These are phyloP conservation scores for Scortum barcoo DNA, from an alignment of 2,113 vertebrate species.

Conservation along the genomic window DNA sequence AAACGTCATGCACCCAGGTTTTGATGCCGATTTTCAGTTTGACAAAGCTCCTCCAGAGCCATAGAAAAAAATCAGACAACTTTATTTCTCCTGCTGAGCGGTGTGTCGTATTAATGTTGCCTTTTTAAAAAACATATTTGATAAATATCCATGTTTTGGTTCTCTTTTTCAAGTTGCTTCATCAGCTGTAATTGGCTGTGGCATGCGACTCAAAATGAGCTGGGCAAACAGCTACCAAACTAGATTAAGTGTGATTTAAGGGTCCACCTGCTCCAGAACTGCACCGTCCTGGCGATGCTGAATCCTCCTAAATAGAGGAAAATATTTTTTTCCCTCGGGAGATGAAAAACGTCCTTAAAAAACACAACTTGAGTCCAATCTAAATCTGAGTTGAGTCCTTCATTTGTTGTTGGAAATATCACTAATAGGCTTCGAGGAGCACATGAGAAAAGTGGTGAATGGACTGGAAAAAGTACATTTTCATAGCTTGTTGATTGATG, in stretches of 20 bases:
- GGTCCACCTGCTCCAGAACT: conserved; percentile 25
- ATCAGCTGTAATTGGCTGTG: not conserved
- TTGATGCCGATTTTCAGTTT: not conserved
- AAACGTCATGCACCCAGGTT: not conserved
- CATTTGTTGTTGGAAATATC: conserved; percentile 48
- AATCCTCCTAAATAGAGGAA: conserved; percentile 23
- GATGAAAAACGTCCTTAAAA: conserved; percentile 22
- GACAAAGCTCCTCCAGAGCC: not conserved
- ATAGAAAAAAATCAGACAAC: not conserved
- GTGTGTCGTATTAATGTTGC: not conserved
- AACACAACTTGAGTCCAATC: conserved; percentile 18
- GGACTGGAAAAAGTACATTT: conserved; percentile 1
- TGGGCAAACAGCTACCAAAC: conserved; percentile 12
- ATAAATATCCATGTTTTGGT: not conserved
- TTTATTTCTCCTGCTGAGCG: not conserved
- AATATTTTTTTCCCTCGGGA: conserved; percentile 9
- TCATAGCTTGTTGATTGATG: conserved; percentile 22
- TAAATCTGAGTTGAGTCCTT: conserved; percentile 25
- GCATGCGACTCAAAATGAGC: not conserved
- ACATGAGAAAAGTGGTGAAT: not conserved
- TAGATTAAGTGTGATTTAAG: not conserved
- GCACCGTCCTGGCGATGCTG: conserved; percentile 3
- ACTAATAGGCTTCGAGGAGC: conserved; percentile 8
- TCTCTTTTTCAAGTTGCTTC: not conserved
- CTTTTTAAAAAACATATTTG: not conserved